phyloP scores from a whole-genome alignment of 2,113 vertebrate genomes.

The Campylomormyrus numenius region DNA sequence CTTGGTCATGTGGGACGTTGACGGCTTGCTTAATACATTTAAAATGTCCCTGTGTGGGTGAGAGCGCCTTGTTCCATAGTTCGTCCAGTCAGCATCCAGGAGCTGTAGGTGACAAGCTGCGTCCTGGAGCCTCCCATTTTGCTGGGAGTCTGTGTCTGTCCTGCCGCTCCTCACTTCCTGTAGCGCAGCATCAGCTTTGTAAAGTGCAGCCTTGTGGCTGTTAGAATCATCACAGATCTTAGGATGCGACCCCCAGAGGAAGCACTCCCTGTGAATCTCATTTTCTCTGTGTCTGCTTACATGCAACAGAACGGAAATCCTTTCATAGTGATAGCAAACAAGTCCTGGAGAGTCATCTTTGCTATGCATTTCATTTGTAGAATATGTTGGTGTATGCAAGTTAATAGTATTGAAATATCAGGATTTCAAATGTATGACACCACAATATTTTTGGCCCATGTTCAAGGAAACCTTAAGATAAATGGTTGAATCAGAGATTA shows the following conservation, averaged over 20 bases:
- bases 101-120: neutral
- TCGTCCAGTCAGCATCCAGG: neutral
- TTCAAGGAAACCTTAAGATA: neutral
- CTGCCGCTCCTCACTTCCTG: neutral
- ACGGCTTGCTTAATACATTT: neutral
- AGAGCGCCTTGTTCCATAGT: neutral
- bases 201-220: neutral
- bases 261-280: neutral
- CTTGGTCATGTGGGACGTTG: neutral
- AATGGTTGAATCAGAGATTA: neutral
- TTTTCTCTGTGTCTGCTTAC: slow-evolving; percentile 20
- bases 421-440: neutral
- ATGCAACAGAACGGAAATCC: neutral
- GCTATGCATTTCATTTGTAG: neutral
- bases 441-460: neutral
- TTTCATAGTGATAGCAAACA: neutral
- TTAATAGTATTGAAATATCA: neutral
- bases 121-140: neutral
- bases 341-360: neutral
- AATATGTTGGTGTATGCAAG: neutral
- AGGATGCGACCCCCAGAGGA: neutral
- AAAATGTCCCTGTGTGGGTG: neutral
- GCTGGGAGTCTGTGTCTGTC: neutral
- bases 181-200: neutral
- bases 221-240: neutral